Evolutionary conservation across 1,140 invertebrate species (phyloP), one percentile per base, ranked within the genome.

Genomic region (Drosophila triauraria): DNA sequence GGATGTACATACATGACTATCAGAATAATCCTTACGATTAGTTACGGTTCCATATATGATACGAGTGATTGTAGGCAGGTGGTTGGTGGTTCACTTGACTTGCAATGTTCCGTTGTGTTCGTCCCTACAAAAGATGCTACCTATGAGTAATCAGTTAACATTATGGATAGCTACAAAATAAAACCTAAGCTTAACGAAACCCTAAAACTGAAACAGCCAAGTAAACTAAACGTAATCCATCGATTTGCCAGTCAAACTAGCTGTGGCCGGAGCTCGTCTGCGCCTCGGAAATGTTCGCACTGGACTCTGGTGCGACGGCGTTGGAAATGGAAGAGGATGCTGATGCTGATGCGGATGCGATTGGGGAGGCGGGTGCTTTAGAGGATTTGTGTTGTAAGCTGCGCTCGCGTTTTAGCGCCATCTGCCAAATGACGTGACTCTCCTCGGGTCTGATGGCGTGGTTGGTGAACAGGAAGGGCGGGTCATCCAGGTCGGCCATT

Each of bases 381-480:
- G 9, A 35, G 15, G 25, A 43, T 82, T 15, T 61, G 65, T 8
- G 27, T 12, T 51, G 30, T 32, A 8, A 51, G 15, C 48, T 30
- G 53, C 53, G 53, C 35, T 56, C 53, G 20, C 80, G 60, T 0
- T 68, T 58, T 48, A 78, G 12, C 40, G 65, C 44, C 60, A 90
- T 47, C 60, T 79, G 92, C 91, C 94, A 93, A 61, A 95, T 80
- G 44, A 85, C 92, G 76, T 91, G 91, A 62, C 95, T 94, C 65
- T 93, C 90, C 23, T 91, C 69, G 32, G 93, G 92, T 9, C 74
- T 86, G 17, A 95, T 87, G 93, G 94, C 93, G 30, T 94, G 94
- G 54, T 94, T 94, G 15, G 95, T 94, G 72, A 95, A 94, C 48
- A 95, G 72, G 91, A 95, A 95, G 64, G 83, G 74, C 47, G 57